phyloP scores from a whole-genome alignment of 2,113 vertebrate species.

The Siphamia tubifer region DNA sequence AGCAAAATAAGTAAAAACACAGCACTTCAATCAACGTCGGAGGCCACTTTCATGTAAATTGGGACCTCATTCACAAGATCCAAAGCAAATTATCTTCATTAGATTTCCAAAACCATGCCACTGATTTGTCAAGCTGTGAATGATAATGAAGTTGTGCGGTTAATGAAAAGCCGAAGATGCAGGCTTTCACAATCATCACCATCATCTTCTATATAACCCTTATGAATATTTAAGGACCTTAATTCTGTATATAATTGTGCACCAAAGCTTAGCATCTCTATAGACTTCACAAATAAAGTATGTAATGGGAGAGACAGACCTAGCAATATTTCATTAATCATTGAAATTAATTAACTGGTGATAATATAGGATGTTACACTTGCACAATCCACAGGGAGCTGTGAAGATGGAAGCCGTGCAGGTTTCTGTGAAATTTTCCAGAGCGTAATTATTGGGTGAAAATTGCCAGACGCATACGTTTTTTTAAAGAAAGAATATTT shows the following conservation, averaged over 20 bases:
- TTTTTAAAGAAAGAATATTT: not conserved
- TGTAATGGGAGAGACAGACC: constrained; percentile 68
- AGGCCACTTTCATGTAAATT: constrained; percentile 68
- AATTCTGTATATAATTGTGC: constrained; percentile 77
- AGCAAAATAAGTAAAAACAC: constrained; percentile 58
- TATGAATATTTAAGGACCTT: constrained; percentile 77
- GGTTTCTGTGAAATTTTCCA: constrained; percentile 45
- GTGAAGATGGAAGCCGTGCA: constrained; percentile 33
- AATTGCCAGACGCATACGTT: not conserved
- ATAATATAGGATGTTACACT: constrained; percentile 70
- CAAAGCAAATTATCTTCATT: constrained; percentile 75
- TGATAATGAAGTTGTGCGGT: constrained; percentile 75
- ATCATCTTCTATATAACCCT: constrained; percentile 73
- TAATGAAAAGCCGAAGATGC: constrained; percentile 74
- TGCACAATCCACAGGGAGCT: constrained; percentile 47
- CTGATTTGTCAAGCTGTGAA: constrained; percentile 78
- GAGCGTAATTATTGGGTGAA: constrained; percentile 27
- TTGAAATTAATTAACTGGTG: constrained; percentile 76
- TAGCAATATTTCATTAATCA: constrained; percentile 71
- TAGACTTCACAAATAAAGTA: constrained; percentile 71
- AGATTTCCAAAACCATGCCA: constrained; percentile 70
- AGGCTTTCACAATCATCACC: constrained; percentile 70
- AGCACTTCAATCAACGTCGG: constrained; percentile 61
- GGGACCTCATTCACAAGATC: constrained; percentile 67
- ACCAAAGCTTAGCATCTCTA: constrained; percentile 65